These are phyloP conservation scores for Setipinna tenuifilis DNA, from an alignment of 2,797 vertebrate species.

Conservation along the genomic window DNA sequence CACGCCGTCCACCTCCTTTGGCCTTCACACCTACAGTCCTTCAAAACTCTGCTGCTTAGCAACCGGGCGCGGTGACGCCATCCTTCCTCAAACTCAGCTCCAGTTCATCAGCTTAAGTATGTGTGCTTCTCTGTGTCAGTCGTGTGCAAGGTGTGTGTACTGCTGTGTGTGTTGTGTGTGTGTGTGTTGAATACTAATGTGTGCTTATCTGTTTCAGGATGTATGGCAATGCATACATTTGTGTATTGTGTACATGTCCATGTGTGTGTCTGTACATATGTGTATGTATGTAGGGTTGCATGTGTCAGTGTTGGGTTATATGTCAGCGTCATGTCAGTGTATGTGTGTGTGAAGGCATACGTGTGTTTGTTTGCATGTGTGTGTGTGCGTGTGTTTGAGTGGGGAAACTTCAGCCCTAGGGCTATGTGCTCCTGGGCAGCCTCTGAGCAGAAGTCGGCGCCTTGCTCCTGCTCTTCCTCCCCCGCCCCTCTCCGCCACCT, in stretches of 20 bases:
- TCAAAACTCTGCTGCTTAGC: constrained; percentile 12
- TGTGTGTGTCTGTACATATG: constrained; percentile 38
- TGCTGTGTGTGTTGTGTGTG: constrained; percentile 42
- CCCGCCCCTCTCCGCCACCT: constrained; percentile 66
- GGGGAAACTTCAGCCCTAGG: neutral
- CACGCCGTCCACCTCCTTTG: neutral
- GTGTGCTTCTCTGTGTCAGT: constrained; percentile 18
- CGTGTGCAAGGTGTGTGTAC: neutral
- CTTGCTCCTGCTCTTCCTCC: constrained; percentile 68
- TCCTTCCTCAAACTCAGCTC: constrained; percentile 11
- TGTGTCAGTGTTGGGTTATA: neutral
- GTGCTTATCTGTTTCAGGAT: neutral
- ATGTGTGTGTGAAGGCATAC: constrained; percentile 32
- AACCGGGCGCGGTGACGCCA: neutral
- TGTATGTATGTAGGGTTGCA: neutral
- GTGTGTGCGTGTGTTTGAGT: constrained; percentile 53
- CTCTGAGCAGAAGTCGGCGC: constrained; percentile 68
- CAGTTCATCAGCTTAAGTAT: neutral
- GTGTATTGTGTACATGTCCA: constrained; percentile 48
- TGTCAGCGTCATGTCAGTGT: neutral
- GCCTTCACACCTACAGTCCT: constrained; percentile 22
- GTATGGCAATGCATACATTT: constrained; percentile 49
- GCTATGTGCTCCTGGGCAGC: constrained; percentile 75
- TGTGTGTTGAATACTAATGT: constrained; percentile 11
- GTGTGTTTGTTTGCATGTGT: constrained; percentile 48